These are phyloP conservation scores for Naso thynnoides DNA, from an alignment of 2,797 vertebrate species.

Conservation along the genomic window DNA sequence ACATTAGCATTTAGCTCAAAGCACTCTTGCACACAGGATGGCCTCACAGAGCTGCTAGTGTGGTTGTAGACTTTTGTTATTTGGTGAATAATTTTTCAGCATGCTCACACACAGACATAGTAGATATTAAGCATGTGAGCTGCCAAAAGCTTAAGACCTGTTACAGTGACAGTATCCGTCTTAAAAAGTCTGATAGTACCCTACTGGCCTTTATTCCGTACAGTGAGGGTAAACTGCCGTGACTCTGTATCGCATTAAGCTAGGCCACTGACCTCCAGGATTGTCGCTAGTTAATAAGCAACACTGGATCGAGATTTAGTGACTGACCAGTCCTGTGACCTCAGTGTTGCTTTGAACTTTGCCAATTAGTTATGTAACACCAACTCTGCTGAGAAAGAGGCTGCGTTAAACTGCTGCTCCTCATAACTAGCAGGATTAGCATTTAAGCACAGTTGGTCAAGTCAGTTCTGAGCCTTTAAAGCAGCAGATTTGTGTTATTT, in stretches of 20 bases:
- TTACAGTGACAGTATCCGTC: too few species aligned
- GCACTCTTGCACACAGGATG: too few species aligned
- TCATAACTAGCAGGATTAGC: constrained; percentile 3
- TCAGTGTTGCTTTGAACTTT: background rate
- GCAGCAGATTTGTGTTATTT: constrained; percentile 15
- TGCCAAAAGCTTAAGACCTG: too few species aligned
- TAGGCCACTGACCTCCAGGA: constrained; percentile 16
- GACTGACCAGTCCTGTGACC: constrained; percentile 10
- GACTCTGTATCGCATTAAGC: constrained; percentile 23
- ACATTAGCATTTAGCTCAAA: too few species aligned
- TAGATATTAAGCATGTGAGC: background rate
- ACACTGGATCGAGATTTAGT: constrained; percentile 33
- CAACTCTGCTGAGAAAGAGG: constrained; percentile 3
- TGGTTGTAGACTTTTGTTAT: background rate
- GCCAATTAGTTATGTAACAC: constrained; percentile 32
- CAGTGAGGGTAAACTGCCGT: background rate
- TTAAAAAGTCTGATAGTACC: background rate
- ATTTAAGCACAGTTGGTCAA: constrained; percentile 11
- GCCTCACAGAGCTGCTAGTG: too few species aligned
- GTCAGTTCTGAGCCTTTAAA: constrained; percentile 1
- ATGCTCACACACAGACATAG: background rate
- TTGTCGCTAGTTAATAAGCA: constrained; percentile 26
- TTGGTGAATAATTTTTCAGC: background rate
- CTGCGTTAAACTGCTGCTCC: constrained; percentile 13
- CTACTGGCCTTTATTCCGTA: background rate